Conservation (phyloP, 2,113 vertebrate species). For the Microcebus ravelobensis region DNA sequence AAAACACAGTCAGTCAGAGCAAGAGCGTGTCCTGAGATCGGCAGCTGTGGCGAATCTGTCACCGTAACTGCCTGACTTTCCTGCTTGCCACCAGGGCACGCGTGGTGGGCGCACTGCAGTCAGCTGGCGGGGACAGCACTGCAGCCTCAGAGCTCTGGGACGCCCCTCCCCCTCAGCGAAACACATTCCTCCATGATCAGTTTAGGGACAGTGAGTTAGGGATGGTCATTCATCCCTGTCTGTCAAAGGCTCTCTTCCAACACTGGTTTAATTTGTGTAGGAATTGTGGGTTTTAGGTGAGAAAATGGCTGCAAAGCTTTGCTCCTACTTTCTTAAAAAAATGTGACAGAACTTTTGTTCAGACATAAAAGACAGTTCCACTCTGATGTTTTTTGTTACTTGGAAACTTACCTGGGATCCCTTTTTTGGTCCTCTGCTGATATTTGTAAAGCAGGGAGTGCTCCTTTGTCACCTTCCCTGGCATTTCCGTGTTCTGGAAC, state of each 20-base stretch:
- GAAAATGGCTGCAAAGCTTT: constrained; percentile 42
- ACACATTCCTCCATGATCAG: constrained; percentile 75
- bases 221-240: constrained; percentile 58
- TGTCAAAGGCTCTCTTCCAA: constrained; percentile 80
- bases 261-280: constrained; percentile 72
- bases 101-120: constrained; percentile 65
- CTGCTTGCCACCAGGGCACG: constrained; percentile 65
- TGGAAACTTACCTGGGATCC: constrained; percentile 57
- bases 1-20: constrained; percentile 85
- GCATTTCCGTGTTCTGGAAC: neutral
- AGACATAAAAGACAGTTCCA: constrained; percentile 57
- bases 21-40: constrained; percentile 91
- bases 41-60: constrained; percentile 45
- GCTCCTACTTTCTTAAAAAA: constrained; percentile 52
- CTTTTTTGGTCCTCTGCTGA: constrained; percentile 60
- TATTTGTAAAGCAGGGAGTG: constrained; percentile 56
- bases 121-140: constrained; percentile 28
- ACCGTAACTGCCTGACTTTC: constrained; percentile 64
- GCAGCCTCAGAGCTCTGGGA: constrained; percentile 68
- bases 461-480: neutral
- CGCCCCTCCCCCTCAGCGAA: constrained; percentile 62
- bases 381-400: constrained; percentile 55
- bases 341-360: constrained; percentile 66
- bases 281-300: constrained; percentile 74
- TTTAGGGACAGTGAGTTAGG: constrained; percentile 80